These are phyloP conservation scores for Hippopotamyrus pictus DNA, from an alignment of 2,797 vertebrate species.

Conservation along the genomic window DNA sequence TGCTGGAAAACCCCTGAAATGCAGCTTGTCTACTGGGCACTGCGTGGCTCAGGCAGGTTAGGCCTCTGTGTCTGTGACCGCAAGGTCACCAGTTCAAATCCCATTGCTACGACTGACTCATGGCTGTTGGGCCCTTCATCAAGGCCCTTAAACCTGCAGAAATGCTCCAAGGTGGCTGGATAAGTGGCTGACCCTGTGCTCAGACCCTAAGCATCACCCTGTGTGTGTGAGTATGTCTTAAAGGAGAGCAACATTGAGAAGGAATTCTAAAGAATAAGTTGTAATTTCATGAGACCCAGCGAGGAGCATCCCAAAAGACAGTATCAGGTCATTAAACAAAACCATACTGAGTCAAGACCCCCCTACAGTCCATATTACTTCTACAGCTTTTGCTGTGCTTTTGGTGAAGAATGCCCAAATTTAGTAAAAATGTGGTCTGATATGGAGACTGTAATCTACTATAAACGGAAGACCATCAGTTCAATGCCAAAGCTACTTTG, in stretches of 20 bases:
- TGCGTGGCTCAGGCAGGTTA: background rate
- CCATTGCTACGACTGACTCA: background rate
- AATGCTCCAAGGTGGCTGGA: background rate
- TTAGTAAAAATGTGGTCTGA: background rate
- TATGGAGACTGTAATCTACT: background rate
- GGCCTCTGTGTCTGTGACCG: background rate
- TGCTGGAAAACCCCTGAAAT: background rate
- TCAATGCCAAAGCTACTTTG: background rate
- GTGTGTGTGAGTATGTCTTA: background rate
- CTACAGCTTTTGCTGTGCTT: background rate
- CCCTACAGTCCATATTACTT: background rate
- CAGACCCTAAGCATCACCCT: background rate
- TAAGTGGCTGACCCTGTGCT: background rate
- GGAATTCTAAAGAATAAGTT: background rate
- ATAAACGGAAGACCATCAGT: background rate
- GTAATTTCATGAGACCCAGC: background rate
- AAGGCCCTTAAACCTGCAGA: background rate
- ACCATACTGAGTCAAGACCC: background rate
- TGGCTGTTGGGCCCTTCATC: background rate
- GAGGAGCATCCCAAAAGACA: background rate
- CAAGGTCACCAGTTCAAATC: background rate
- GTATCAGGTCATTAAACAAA: background rate
- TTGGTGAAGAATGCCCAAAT: background rate
- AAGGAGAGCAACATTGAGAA: background rate
- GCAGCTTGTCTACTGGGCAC: background rate